A percentile compares a stretch with the other conserved stretches of the same genome.
Conservation (phyloP, 37 sponge, comb jelly and placozoan species). For the Corticium candelabrum region DNA sequence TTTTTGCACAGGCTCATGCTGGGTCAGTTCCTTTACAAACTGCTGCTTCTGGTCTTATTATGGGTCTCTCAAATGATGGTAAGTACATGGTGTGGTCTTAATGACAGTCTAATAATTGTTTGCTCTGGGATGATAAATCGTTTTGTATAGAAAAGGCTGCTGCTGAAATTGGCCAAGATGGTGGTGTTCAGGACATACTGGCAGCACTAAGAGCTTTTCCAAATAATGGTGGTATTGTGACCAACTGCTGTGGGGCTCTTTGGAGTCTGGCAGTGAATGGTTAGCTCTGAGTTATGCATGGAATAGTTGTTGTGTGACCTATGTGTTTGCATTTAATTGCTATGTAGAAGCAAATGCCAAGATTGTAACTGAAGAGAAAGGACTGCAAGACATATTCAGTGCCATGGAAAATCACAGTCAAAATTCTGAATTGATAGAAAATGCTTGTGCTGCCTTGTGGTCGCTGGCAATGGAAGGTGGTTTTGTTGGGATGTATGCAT, state of each 20-base stretch:
- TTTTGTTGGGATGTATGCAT: background rate
- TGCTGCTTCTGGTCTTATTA: slow-evolving; percentile 24
- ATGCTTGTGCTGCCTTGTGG: slow-evolving; percentile 61
- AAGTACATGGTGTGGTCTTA: too few relatives aligned
- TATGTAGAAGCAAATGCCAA: slow-evolving; percentile 13
- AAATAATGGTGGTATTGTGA: slow-evolving; percentile 25
- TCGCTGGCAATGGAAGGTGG: slow-evolving; percentile 69
- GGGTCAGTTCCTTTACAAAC: slow-evolving; percentile 21
- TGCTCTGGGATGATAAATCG: background rate
- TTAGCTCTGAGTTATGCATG: slow-evolving; percentile 17
- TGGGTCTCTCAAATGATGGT: slow-evolving; percentile 56
- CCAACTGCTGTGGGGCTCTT: slow-evolving; percentile 49
- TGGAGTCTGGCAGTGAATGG: slow-evolving; percentile 53
- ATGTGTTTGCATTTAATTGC: background rate
- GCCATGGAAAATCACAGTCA: slow-evolving; percentile 31
- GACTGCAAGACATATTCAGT: slow-evolving; percentile 35
- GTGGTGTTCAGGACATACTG: slow-evolving; percentile 64
- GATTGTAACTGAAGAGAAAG: slow-evolving; percentile 41
- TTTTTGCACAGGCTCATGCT: slow-evolving; percentile 16
- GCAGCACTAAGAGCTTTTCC: slow-evolving; percentile 56
- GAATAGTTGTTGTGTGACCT: too few relatives aligned
- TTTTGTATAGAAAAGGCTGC: slow-evolving; percentile 31
- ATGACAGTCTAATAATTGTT: background rate
- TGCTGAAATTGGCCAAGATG: slow-evolving; percentile 30
- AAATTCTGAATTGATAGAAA: slow-evolving; percentile 32